These are phyloP conservation scores for Caenorhabditis sp. DNA, from an alignment of 2,888 invertebrate species.

Conservation along the genomic window DNA sequence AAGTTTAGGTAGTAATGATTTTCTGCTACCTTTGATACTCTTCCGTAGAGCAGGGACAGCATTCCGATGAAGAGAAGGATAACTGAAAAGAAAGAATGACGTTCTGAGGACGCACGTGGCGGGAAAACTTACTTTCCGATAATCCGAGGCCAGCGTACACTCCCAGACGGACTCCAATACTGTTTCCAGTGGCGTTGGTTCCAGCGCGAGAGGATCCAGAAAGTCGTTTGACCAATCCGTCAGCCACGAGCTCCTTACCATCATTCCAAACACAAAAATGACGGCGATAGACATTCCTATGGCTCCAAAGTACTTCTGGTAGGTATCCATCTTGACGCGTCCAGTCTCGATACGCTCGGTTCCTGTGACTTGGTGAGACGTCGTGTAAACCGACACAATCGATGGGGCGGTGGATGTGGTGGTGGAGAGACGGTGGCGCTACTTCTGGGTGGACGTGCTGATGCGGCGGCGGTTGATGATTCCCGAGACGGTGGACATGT, in stretches of 20 bases:
- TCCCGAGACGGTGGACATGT: too few relatives aligned
- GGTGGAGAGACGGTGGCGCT: background rate
- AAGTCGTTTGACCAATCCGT: conserved; percentile 76
- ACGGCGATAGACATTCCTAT: conserved; percentile 88
- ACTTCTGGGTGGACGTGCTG: too few relatives aligned
- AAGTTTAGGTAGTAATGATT: too few relatives aligned
- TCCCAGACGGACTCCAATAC: conserved; percentile 79
- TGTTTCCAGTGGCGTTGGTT: conserved; percentile 27
- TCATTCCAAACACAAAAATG: conserved; percentile 83
- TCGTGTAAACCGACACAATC: background rate
- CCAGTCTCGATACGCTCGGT: conserved; percentile 92
- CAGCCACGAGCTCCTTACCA: conserved; percentile 77
- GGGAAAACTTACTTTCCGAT: conserved; percentile 75
- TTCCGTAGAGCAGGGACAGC: conserved; percentile 77
- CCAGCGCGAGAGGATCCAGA: too few relatives aligned
- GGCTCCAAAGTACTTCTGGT: conserved; percentile 89
- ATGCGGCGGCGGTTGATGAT: too few relatives aligned
- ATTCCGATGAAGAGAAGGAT: conserved; percentile 73
- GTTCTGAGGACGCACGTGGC: too few relatives aligned
- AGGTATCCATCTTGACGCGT: conserved; percentile 88
- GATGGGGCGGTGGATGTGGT: background rate
- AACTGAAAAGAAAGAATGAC: conserved; percentile 72
- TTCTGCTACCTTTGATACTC: conserved; percentile 79
- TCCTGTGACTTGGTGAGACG: conserved; percentile 84
- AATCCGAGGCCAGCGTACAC: conserved; percentile 81